These are phyloP conservation scores for Labeo calbasu DNA, from an alignment of 2,797 vertebrate species.

Conservation along the genomic window DNA sequence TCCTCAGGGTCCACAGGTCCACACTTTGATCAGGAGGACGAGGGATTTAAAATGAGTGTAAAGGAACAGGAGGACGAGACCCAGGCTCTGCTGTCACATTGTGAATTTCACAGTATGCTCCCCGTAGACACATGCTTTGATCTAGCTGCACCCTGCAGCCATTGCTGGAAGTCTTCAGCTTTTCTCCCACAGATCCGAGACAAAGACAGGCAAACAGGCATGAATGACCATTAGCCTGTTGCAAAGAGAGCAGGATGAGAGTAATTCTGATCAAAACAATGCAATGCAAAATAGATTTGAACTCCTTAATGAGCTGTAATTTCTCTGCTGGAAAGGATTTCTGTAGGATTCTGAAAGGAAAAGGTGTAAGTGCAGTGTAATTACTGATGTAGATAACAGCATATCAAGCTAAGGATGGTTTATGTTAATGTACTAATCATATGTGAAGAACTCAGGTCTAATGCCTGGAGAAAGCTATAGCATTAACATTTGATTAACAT, in stretches of 20 bases:
- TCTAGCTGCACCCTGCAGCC: constrained; percentile 46
- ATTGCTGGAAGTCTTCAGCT: constrained; percentile 45
- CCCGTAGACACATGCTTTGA: constrained; percentile 58
- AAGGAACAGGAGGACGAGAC: constrained; percentile 62
- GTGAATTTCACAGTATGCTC: constrained; percentile 53
- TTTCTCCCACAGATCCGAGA: constrained; percentile 22
- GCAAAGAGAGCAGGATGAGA: background rate
- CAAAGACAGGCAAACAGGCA: constrained; percentile 29
- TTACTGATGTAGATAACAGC: constrained; percentile 26
- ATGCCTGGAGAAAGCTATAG: background rate
- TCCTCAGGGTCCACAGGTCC: constrained; percentile 34
- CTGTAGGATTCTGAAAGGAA: background rate
- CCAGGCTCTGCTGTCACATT: constrained; percentile 55
- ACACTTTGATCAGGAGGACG: constrained; percentile 51
- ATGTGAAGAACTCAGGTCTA: background rate
- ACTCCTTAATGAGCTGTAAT: constrained; percentile 17
- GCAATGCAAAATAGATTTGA: background rate
- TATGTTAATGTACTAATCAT: constrained; percentile 14
- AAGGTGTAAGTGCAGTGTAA: background rate
- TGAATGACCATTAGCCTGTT: constrained; percentile 24
- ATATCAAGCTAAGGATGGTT: constrained; percentile 8
- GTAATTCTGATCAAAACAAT: constrained; percentile 10
- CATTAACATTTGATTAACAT: background rate
- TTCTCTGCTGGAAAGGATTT: constrained; percentile 28
- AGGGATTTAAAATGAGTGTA: constrained; percentile 42